These are phyloP conservation scores for Myathropa florea DNA, from an alignment of 2,888 invertebrate species.

Conservation along the genomic window DNA sequence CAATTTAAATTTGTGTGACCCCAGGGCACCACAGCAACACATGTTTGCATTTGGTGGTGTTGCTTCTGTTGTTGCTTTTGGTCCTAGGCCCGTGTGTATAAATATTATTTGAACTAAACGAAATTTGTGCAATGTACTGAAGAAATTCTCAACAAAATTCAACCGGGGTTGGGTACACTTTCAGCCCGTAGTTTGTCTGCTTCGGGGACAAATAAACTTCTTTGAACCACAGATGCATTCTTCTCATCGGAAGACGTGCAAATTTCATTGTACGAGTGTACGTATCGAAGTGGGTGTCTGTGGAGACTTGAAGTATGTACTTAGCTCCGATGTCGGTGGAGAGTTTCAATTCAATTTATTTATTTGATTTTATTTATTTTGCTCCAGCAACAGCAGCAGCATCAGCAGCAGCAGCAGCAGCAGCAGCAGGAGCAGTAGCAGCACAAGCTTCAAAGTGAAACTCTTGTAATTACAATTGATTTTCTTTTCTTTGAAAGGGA, in stretches of 20 bases:
- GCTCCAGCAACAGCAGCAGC: slow-evolving; percentile 13
- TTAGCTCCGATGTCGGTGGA: not conserved
- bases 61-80: not conserved
- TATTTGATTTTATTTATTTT: slow-evolving; percentile 59
- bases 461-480: slow-evolving; percentile 61
- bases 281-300: not conserved
- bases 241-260: slow-evolving; percentile 33
- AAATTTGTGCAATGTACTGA: slow-evolving; percentile 43
- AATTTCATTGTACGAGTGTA: slow-evolving; percentile 33
- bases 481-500: slow-evolving; percentile 50
- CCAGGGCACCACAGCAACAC: slow-evolving; percentile 54
- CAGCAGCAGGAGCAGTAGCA: not conserved
- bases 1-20: slow-evolving; percentile 69
- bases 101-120: slow-evolving; percentile 57
- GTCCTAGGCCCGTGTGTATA: slow-evolving; percentile 8
- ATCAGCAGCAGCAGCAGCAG: not conserved
- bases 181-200: not conserved
- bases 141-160: slow-evolving; percentile 19
- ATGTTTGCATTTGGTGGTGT: slow-evolving; percentile 37
- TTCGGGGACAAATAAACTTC: slow-evolving; percentile 45
- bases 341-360: slow-evolving; percentile 47
- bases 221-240: slow-evolving; percentile 53
- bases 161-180: not conserved
- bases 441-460: slow-evolving; percentile 22
- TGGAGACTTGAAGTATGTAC: not conserved